Evolutionary conservation across 2,797 vertebrate genomes (phyloP), one percentile per base, ranked within the genome.

Genomic region (Melanogrammus aeglefinus): DNA sequence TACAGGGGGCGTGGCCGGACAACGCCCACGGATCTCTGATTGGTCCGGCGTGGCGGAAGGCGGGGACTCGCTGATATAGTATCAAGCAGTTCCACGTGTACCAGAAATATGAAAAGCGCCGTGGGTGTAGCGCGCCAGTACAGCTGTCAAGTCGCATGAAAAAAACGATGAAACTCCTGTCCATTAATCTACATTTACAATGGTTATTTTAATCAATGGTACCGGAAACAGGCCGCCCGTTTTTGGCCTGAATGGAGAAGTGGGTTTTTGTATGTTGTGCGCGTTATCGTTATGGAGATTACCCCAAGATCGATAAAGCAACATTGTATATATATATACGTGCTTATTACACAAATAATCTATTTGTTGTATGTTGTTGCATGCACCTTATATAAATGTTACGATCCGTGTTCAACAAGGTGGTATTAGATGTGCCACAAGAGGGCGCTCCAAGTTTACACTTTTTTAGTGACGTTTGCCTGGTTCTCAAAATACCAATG

Each of bases 41-140:
- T 92, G 92, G 91, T 24, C 86, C 35, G 73, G 78, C 79, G 24
- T 31, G 12, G 38, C 69, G 78, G 72, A 74, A 77, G 85, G 89
- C 74, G 82, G 78, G 24, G 44, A 27, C 39, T 44, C 13, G 51
- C 6, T 84, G 80, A 85, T 82, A 82, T 88, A 74, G 79, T 3
- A 73, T 91, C 90, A 83, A 27, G 89, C 86, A 85, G 82, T 84
- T 79, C 84, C 85, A 85, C 85, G 88, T 83, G 90, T 89, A 81
- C 82, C 77, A n/a, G 14, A 39, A 79, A 27, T 31, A 71, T 13
- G 69, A 27, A 71, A 2, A 31, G 69, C 24, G 3, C 10, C 13
- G 12, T 16, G 41, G 41, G 2, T 13, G 41, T 44, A 44, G 41
- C 10, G 41, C 13, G 1, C 31, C 13, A 16, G 41, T 44, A 44